Evolutionary conservation across 1,140 invertebrate genomes (phyloP).

Genomic region (Caenorhabditis tropicalis): DNA sequence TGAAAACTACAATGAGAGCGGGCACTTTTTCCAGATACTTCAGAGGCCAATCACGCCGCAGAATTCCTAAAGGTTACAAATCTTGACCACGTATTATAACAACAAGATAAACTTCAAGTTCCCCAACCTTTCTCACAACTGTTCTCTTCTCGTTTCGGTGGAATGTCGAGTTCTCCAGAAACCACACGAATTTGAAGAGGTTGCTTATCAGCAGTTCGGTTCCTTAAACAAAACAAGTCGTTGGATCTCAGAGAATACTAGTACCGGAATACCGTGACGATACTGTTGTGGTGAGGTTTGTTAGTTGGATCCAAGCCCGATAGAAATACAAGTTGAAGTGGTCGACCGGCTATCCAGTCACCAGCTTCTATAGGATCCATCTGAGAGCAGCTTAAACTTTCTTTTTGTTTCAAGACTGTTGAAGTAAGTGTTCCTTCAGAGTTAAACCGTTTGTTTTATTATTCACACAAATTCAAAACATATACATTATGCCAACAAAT

Average conservation of each 20-base stretch:
- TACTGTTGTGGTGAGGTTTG: constrained; percentile 67
- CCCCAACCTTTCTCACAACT: constrained; percentile 44
- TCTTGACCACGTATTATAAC: no score
- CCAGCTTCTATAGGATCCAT: constrained; percentile 70
- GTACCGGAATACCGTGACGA: constrained; percentile 11
- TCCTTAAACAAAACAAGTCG: constrained; percentile 62
- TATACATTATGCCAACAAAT: constrained; percentile 17
- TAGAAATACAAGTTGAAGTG: constrained; percentile 73
- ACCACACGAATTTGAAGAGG: constrained; percentile 73
- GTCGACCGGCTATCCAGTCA: constrained; percentile 72
- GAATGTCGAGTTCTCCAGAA: constrained; percentile 66
- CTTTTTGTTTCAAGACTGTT: background rate
- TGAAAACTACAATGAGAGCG: constrained; percentile 89
- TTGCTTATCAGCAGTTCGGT: constrained; percentile 72
- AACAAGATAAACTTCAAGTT: background rate
- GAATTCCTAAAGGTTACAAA: constrained; percentile 79
- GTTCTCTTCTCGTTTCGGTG: constrained; percentile 12
- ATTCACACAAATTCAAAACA: constrained; percentile 14
- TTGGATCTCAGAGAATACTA: background rate
- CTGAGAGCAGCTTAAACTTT: background rate
- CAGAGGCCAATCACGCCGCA: constrained; percentile 92
- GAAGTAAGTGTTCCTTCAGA: constrained; percentile 23
- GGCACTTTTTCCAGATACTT: constrained; percentile 90
- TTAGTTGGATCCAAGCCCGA: constrained; percentile 74
- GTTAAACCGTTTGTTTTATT: constrained; percentile 4